Evolutionary conservation across 2,888 invertebrate genomes (phyloP).

Genomic region (Leptothorax acervorum): DNA sequence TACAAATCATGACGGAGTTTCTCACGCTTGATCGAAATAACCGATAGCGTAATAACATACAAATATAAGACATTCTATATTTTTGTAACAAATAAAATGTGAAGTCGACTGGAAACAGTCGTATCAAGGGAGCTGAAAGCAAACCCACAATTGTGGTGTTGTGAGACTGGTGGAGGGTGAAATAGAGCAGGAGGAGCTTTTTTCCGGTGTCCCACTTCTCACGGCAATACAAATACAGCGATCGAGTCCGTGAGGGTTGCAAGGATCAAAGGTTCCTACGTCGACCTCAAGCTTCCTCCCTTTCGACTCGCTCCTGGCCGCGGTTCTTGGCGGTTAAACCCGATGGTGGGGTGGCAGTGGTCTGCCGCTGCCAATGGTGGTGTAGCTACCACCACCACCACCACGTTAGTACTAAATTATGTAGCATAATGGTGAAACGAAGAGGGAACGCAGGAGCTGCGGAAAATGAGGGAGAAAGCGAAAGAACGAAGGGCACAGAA

Average conservation of each 20-base stretch:
- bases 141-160: constrained; percentile 49
- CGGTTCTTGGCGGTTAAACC: constrained; percentile 74
- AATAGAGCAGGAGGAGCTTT: constrained; percentile 45
- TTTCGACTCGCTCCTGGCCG: constrained; percentile 47
- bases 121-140: constrained; percentile 24
- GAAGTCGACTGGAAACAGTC: constrained; percentile 36
- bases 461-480: constrained; percentile 48
- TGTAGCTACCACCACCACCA: constrained; percentile 62
- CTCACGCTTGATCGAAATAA: not conserved
- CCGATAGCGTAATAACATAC: constrained; percentile 1
- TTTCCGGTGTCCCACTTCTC: constrained; percentile 74
- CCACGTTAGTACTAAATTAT: constrained; percentile 80
- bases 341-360: constrained; percentile 68
- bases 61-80: constrained; percentile 23
- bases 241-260: constrained; percentile 61
- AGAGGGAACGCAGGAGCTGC: constrained; percentile 19
- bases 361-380: constrained; percentile 69
- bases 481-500: constrained; percentile 44
- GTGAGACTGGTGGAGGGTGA: constrained; percentile 52
- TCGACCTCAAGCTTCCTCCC: constrained; percentile 64
- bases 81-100: constrained; percentile 33
- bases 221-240: constrained; percentile 73
- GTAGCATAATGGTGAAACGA: constrained; percentile 78
- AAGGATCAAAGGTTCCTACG: constrained; percentile 76
- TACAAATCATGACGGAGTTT: not conserved